Evolutionary conservation across 1,140 invertebrate genomes (phyloP).

Genomic region (Achatina immaculata): DNA sequence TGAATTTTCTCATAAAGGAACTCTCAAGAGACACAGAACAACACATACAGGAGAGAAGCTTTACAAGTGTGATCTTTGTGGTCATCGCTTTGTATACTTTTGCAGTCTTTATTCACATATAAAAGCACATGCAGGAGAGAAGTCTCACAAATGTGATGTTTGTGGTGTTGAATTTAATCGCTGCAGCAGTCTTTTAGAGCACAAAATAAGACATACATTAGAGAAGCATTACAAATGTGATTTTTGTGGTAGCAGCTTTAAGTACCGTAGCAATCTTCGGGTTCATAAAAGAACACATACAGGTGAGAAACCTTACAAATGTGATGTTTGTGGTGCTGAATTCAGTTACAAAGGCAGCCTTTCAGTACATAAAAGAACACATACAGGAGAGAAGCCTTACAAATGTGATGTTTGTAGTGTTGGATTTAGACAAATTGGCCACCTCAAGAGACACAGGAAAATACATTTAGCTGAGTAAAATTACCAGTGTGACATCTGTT

Average conservation of each 20-base stretch:
- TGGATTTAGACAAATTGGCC: background rate
- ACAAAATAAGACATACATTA: background rate
- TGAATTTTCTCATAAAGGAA: background rate
- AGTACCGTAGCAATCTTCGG: background rate
- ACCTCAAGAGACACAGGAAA: background rate
- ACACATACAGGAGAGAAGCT: constrained; percentile 22
- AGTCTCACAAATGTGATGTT: background rate
- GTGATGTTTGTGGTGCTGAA: constrained; percentile 28
- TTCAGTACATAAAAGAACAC: constrained; percentile 64
- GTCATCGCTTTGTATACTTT: background rate
- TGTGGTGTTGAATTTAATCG: background rate
- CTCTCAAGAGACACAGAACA: background rate
- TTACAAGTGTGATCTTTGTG: background rate
- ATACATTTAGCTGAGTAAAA: background rate
- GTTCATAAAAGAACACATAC: background rate
- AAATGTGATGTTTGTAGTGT: constrained; percentile 11
- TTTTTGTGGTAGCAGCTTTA: background rate
- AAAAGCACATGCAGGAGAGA: background rate
- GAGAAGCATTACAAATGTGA: background rate
- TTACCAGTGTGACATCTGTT: constrained; percentile 8
- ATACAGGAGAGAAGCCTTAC: constrained; percentile 65
- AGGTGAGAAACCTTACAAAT: constrained; percentile 9
- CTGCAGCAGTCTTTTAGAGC: background rate
- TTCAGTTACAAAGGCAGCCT: constrained; percentile 69
- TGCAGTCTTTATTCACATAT: background rate